phyloP scores from a whole-genome alignment of 2,888 invertebrate species.

The Euclidia mi region DNA sequence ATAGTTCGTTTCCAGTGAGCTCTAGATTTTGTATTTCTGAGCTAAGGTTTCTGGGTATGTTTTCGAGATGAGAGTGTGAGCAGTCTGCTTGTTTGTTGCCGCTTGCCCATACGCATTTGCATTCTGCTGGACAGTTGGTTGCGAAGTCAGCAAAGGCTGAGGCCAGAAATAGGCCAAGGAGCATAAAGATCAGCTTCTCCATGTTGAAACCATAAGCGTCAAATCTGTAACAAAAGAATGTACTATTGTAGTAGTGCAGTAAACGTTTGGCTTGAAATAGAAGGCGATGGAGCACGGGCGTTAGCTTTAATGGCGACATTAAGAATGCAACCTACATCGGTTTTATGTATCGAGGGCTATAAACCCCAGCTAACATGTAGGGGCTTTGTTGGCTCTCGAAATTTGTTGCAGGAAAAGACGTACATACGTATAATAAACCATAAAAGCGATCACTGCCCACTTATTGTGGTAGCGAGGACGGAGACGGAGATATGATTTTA shows the following conservation, averaged over 20 bases:
- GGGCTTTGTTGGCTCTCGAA: constrained; percentile 54
- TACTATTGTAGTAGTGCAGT: constrained; percentile 50
- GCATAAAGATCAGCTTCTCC: constrained; percentile 70
- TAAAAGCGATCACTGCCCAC: too few relatives aligned
- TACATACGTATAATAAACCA: too few relatives aligned
- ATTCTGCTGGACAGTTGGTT: constrained; percentile 91
- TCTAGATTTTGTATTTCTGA: constrained; percentile 93
- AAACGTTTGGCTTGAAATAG: constrained; percentile 64
- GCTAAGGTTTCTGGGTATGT: constrained; percentile 93
- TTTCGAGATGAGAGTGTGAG: constrained; percentile 90
- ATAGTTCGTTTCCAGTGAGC: constrained; percentile 92
- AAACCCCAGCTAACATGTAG: constrained; percentile 60
- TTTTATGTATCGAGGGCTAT: constrained; percentile 70
- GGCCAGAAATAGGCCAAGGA: constrained; percentile 67
- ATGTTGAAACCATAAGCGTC: constrained; percentile 67
- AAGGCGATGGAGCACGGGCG: constrained; percentile 64
- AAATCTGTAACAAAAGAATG: constrained; percentile 77
- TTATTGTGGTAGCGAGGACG: too few relatives aligned
- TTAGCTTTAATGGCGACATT: constrained; percentile 70
- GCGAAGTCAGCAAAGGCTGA: constrained; percentile 86
- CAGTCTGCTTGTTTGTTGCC: constrained; percentile 97
- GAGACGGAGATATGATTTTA: too few relatives aligned
- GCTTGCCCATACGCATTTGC: constrained; percentile 96
- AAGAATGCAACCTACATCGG: constrained; percentile 64
- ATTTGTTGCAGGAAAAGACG: too few relatives aligned